Base-by-base conservation (phyloP, 1,140 invertebrate species). In the Heliothis virescens region DNA sequence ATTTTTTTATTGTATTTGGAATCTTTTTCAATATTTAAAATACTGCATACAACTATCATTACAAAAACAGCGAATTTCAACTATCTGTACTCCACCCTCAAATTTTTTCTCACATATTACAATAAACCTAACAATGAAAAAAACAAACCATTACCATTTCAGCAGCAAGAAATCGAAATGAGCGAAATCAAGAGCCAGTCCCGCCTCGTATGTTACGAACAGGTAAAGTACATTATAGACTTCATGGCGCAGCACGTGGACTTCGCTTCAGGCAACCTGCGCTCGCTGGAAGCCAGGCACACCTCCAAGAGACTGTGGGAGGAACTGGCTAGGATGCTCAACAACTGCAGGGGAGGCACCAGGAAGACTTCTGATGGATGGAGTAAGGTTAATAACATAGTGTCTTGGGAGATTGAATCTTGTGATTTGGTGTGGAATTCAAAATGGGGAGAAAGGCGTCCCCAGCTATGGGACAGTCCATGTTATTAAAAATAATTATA, bases 241-340 rank as follows among this genome's bases (percentile, higher is more conserved):
- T 93, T 91, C 63, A 92, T 92, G 90, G 85, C 83, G 3, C 90
- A 90, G 77, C 90, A 93, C 65, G 79, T 86, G 34, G 88, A 91
- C 15, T 90, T 93, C 21, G 90, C 90, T 4, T 81, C 84, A 1
- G 90, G 90, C 11, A 85, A 79, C 13, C 63, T 86, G 1, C 86
- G 90, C 0, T 85, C 88, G 0, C 47, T 89, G 3, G 88, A 91
- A 75, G 89, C 86, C 2, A 78, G 91, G 5, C 87, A 91, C 60
- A 84, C 79, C 12, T 90, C 88, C 0, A 92, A 90, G 71, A 85
- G 60, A 18, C 82, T 92, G 1, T 92, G 91, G 90, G 85, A 72
- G 11, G 87, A 93, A 15, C 83, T 92, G 0, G 86, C 90, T 7
- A 86, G 86, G 18, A 83, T 81, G 2, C 69, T 93, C 11, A 92